Conservation (phyloP, 2,113 vertebrate species). For the Eulacestoma nigropectus region DNA sequence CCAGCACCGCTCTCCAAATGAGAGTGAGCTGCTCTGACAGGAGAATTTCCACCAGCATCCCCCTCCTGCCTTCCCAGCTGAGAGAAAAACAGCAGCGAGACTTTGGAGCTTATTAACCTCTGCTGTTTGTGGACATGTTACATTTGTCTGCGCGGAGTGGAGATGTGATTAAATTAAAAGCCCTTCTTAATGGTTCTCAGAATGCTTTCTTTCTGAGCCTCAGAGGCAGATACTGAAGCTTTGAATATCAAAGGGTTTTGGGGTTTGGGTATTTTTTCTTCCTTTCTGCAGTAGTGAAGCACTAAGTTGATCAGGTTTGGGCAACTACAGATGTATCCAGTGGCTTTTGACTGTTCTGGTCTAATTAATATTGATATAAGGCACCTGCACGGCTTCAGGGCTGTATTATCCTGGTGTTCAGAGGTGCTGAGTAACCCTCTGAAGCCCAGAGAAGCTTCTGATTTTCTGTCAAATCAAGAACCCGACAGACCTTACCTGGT, state of each 20-base stretch:
- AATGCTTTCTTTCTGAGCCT: neutral
- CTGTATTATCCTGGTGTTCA: neutral
- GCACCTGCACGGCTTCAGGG: neutral
- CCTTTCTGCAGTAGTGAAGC: neutral
- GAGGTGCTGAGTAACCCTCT: neutral
- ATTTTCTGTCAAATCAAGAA: neutral
- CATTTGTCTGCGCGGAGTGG: neutral
- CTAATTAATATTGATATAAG: neutral
- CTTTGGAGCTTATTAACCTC: neutral
- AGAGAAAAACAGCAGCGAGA: neutral
- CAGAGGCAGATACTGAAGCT: neutral
- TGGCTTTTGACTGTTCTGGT: neutral
- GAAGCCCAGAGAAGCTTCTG: neutral
- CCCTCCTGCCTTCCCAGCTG: neutral
- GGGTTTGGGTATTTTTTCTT: neutral
- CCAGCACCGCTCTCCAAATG: neutral
- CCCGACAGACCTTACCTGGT: neutral
- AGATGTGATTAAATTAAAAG: neutral
- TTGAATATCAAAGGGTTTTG: neutral
- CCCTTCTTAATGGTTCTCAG: neutral
- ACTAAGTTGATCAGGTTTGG: neutral
- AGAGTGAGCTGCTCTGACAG: neutral
- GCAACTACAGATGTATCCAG: neutral
- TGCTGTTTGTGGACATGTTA: neutral
- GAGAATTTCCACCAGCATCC: neutral